phyloP scores from a whole-genome alignment of 1,140 invertebrate species.

The Hycleus cichorii region DNA sequence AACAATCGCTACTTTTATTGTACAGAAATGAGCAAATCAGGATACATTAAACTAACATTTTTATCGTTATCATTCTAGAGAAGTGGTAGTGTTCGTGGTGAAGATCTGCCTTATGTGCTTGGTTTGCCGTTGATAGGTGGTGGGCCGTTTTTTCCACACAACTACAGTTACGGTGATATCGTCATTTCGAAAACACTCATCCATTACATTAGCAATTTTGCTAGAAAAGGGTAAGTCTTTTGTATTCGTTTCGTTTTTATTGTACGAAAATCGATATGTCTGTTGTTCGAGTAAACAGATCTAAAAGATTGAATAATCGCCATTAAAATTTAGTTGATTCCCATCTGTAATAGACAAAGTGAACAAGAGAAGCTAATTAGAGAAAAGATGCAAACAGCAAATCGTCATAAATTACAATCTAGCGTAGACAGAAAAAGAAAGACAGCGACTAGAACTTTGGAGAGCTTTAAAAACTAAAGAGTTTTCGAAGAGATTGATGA shows the following conservation, averaged over 20 bases:
- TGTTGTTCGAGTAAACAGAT: not conserved
- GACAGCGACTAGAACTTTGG: too few species aligned
- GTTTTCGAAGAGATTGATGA: too few species aligned
- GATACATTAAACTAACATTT: not conserved
- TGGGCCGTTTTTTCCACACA: slow-evolving; percentile 54
- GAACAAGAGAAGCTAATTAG: too few species aligned
- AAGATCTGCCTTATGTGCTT: slow-evolving; percentile 89
- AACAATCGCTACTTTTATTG: too few species aligned
- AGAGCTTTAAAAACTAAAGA: too few species aligned
- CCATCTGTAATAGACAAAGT: too few species aligned
- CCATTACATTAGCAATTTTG: slow-evolving; percentile 77
- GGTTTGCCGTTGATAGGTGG: slow-evolving; percentile 77
- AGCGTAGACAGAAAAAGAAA: too few species aligned
- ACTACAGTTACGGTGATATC: slow-evolving; percentile 65
- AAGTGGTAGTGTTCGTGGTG: slow-evolving; percentile 77
- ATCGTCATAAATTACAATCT: too few species aligned
- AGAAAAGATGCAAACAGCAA: too few species aligned
- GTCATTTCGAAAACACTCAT: slow-evolving; percentile 66
- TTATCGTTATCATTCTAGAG: slow-evolving; percentile 46
- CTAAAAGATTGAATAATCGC: not conserved
- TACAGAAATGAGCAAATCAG: too few species aligned
- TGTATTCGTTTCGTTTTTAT: not conserved
- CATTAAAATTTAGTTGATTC: not conserved
- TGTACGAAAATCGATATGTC: not conserved
- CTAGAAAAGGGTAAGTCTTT: slow-evolving; percentile 64